phyloP scores from a whole-genome alignment of 37 sponge, comb jelly and placozoan genomes.

The Theonella swinhoei region DNA sequence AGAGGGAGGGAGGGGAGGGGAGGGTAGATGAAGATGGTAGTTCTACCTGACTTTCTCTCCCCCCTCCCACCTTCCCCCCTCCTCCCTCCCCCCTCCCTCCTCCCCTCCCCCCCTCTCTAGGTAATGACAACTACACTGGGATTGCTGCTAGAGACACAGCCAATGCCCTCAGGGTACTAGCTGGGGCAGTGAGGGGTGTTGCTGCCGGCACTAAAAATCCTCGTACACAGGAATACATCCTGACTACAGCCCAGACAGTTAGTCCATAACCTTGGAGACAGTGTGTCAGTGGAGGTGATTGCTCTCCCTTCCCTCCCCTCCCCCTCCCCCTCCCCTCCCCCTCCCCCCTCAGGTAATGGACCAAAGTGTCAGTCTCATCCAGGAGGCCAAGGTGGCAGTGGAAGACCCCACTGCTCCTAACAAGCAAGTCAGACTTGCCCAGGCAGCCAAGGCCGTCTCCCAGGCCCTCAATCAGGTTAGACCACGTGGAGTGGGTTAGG shows the following conservation, averaged over 20 bases:
- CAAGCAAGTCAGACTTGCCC: constrained; percentile 81
- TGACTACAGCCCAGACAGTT: constrained; percentile 73
- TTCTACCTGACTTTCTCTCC: background rate
- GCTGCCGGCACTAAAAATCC: constrained; percentile 84
- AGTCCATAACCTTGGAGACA: background rate
- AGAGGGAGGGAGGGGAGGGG: background rate
- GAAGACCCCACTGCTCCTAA: constrained; percentile 79
- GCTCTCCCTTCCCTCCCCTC: background rate
- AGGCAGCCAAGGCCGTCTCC: constrained; percentile 97
- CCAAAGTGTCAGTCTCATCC: constrained; percentile 73
- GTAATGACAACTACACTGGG: constrained; percentile 99
- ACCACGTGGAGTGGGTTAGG: too few relatives aligned
- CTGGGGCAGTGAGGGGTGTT: constrained; percentile 86
- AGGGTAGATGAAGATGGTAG: background rate
- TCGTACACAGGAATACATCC: constrained; percentile 86
- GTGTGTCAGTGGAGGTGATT: background rate
- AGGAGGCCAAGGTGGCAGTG: constrained; percentile 79
- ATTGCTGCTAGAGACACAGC: constrained; percentile 96
- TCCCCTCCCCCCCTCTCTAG: constrained; percentile 1
- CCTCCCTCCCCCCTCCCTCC: constrained; percentile 2
- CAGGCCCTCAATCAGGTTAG: constrained; percentile 87
- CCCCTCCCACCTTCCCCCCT: background rate
- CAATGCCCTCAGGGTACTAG: constrained; percentile 83
- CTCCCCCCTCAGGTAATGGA: constrained; percentile 67
- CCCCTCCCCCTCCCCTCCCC: background rate